Percentiles rank a stretch among this genome's conserved stretches.
These are phyloP conservation scores for Caenorhabditis sulstoni DNA, from an alignment of 2,888 invertebrate genomes.

Conservation along the genomic window DNA sequence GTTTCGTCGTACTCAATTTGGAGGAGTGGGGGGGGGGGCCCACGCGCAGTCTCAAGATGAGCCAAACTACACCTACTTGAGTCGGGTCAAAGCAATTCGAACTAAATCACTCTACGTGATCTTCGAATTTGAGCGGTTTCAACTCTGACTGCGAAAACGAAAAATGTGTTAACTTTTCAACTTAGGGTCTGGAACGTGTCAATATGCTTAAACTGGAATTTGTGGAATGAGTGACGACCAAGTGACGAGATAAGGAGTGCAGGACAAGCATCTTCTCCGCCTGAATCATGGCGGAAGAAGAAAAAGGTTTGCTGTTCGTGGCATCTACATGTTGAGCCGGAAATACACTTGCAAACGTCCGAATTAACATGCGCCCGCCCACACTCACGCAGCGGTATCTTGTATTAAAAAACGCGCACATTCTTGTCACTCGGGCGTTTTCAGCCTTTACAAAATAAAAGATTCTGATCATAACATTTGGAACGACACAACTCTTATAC, in stretches of 20 bases:
- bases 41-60: conserved; percentile 25
- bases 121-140: no score
- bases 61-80: conserved; percentile 43
- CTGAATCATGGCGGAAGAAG: conserved; percentile 37
- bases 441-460: no score
- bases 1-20: conserved; percentile 41
- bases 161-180: no score
- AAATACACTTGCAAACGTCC: conserved; percentile 22
- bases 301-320: conserved; percentile 26
- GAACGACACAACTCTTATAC: no score
- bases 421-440: no score
- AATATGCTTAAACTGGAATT: conserved; percentile 9
- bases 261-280: conserved; percentile 1
- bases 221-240: background rate
- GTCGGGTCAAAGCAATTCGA: conserved; percentile 9
- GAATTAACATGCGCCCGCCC: conserved; percentile 26
- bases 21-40: conserved; percentile 27
- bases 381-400: background rate
- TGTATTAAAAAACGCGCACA: no score
- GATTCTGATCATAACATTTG: no score
- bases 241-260: conserved; percentile 24
- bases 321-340: conserved; percentile 10
- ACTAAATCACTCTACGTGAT: conserved; percentile 17
- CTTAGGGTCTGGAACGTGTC: background rate
- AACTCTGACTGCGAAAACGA: no score